phyloP scores from a whole-genome alignment of 1,140 invertebrate genomes.

The Nephotettix cincticeps region DNA sequence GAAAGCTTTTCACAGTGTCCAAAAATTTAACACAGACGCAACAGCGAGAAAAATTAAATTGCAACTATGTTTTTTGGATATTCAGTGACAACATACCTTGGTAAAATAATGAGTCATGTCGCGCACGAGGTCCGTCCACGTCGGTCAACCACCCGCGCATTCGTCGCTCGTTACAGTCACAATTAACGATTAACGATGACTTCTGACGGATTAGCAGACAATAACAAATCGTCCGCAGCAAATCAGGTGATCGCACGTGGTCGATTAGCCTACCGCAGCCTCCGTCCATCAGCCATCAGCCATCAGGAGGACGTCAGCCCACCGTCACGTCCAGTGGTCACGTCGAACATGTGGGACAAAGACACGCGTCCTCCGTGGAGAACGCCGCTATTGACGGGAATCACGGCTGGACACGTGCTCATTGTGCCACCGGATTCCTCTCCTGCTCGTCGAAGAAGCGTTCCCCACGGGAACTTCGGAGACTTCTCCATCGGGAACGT shows the following conservation, averaged over 20 bases:
- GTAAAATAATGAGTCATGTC: too few species aligned
- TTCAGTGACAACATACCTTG: too few species aligned
- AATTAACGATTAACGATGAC: background rate
- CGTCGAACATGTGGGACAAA: background rate
- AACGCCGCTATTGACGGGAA: background rate
- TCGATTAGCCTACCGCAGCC: slow-evolving; percentile 1
- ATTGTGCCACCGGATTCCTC: too few species aligned
- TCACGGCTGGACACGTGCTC: background rate
- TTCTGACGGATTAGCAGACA: slow-evolving; percentile 6
- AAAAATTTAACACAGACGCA: too few species aligned
- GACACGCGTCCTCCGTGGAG: background rate
- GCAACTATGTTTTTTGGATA: too few species aligned
- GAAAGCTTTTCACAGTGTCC: too few species aligned
- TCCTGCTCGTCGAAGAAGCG: too few species aligned
- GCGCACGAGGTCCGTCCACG: background rate
- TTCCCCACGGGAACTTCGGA: too few species aligned
- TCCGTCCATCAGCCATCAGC: background rate
- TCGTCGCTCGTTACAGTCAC: background rate
- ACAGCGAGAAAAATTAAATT: too few species aligned
- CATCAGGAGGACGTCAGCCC: background rate
- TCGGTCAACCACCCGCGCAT: background rate
- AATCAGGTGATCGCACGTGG: background rate
- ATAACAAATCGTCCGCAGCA: slow-evolving; percentile 3
- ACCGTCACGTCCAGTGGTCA: background rate
- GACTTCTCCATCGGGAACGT: too few species aligned